Evolutionary conservation across 2,113 vertebrate species (phyloP).

Genomic region (Cranoglanis bouderius): DNA sequence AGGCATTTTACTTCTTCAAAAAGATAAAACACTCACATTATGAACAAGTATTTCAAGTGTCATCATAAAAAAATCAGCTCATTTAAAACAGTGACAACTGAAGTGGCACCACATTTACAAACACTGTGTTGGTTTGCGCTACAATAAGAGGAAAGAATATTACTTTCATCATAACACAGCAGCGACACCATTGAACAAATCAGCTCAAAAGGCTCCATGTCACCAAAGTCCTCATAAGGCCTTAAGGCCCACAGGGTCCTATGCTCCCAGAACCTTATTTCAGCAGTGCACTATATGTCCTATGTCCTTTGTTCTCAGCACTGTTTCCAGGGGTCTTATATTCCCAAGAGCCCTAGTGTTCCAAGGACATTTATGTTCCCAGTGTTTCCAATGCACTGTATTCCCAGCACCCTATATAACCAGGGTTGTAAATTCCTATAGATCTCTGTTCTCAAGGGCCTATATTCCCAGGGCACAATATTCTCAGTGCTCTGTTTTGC

Average conservation of each 20-base stretch:
- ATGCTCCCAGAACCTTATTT: not conserved
- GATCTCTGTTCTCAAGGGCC: not conserved
- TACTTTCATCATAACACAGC: too few relatives aligned
- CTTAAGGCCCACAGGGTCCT: not conserved
- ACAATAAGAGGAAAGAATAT: not conserved
- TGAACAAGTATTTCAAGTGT: conserved; percentile 16
- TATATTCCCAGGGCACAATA: not conserved
- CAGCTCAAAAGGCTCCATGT: not conserved
- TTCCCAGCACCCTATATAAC: not conserved
- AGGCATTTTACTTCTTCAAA: not conserved
- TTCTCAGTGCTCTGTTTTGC: not conserved
- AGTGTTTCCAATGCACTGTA: not conserved
- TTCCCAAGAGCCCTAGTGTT: not conserved
- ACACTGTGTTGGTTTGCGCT: not conserved
- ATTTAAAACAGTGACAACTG: not conserved
- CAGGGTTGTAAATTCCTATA: not conserved
- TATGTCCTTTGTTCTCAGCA: not conserved
- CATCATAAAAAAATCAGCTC: conserved; percentile 14
- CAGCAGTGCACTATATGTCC: not conserved
- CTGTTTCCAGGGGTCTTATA: not conserved
- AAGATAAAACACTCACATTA: not conserved
- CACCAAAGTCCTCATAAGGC: not conserved
- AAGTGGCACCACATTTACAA: not conserved
- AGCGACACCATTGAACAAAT: not conserved
- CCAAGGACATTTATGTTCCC: not conserved